These are phyloP conservation scores for Notothenia coriiceps DNA, from an alignment of 2,113 vertebrate genomes.

Conservation along the genomic window DNA sequence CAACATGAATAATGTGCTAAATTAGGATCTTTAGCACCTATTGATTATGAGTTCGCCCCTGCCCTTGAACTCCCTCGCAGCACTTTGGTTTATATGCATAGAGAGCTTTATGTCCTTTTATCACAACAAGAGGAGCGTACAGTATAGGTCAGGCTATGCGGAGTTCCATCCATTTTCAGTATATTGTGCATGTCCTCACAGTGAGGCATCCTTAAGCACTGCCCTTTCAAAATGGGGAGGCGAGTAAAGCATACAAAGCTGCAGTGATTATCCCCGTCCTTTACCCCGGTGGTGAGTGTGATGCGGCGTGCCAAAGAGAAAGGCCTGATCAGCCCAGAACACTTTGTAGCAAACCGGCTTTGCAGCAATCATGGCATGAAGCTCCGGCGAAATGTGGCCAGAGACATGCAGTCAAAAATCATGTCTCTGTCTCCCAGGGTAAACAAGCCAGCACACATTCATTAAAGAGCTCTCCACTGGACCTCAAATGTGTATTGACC, in stretches of 20 bases:
- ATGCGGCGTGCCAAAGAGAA: constrained; percentile 53
- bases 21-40: constrained; percentile 78
- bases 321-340: constrained; percentile 56
- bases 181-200: constrained; percentile 35
- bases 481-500: constrained; percentile 79
- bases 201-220: constrained; percentile 46
- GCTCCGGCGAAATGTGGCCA: constrained; percentile 62
- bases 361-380: constrained; percentile 62
- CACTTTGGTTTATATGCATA: constrained; percentile 62
- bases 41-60: constrained; percentile 78
- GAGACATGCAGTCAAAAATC: constrained; percentile 67
- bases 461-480: constrained; percentile 74
- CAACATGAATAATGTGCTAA: constrained; percentile 78
- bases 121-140: constrained; percentile 23
- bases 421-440: constrained; percentile 68
- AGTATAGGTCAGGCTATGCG: constrained; percentile 40
- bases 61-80: constrained; percentile 69
- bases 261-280: constrained; percentile 52
- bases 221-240: constrained; percentile 53
- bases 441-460: constrained; percentile 79
- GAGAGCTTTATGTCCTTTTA: constrained; percentile 46
- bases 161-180: constrained; percentile 40
- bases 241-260: constrained; percentile 59
- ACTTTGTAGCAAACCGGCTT: constrained; percentile 64
- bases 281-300: constrained; percentile 42